These are phyloP conservation scores for Malurus melanocephalus DNA, from an alignment of 2,113 vertebrate species.

Conservation along the genomic window DNA sequence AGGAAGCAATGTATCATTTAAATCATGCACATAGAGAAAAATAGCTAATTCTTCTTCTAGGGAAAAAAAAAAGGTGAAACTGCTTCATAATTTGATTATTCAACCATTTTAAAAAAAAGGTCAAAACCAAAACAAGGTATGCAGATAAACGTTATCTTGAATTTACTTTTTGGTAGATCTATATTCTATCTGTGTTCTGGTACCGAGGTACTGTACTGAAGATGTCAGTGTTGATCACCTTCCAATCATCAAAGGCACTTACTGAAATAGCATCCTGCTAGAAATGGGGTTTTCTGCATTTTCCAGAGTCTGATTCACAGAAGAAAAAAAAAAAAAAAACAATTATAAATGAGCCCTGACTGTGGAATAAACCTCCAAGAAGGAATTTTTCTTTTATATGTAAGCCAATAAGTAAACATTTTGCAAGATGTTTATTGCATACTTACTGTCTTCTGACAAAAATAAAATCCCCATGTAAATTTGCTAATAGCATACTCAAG, in stretches of 20 bases:
- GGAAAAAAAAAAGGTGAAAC: not conserved
- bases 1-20: slow-evolving; percentile 3
- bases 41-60: not conserved
- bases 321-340: not conserved
- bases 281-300: not conserved
- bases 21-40: not conserved
- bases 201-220: not conserved
- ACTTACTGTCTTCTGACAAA: not conserved
- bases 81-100: not conserved
- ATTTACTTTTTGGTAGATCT: not conserved
- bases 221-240: slow-evolving; percentile 26
- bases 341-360: not conserved
- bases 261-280: not conserved
- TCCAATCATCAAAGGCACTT: slow-evolving; percentile 13
- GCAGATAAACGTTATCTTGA: not conserved
- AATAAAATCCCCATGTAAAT: not conserved
- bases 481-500: not conserved
- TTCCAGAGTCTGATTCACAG: not conserved
- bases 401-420: not conserved
- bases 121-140: not conserved
- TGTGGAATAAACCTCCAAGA: not conserved
- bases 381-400: not conserved
- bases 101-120: not conserved
- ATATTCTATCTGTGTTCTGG: not conserved
- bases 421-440: not conserved